These are phyloP conservation scores for Platerodrilus igneus DNA, from an alignment of 2,888 invertebrate genomes.

Conservation along the genomic window DNA sequence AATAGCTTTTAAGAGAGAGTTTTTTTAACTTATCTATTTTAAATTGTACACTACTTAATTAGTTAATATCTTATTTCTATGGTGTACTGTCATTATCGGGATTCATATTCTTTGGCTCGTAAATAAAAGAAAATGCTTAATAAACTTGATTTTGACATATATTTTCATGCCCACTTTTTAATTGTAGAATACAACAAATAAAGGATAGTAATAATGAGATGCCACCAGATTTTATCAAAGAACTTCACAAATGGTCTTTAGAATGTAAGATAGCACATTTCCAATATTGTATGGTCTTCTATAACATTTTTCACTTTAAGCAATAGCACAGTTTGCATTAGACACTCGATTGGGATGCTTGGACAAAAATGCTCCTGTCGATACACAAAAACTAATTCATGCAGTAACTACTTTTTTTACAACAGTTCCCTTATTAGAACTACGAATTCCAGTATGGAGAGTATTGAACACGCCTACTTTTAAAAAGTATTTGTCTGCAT, in stretches of 20 bases:
- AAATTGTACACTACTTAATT: too few species aligned
- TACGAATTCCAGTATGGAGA: constrained; percentile 65
- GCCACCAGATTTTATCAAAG: constrained; percentile 62
- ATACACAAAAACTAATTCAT: constrained; percentile 61
- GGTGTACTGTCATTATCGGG: too few species aligned
- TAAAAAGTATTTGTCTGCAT: constrained; percentile 57
- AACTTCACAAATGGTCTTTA: constrained; percentile 74
- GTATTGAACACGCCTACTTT: constrained; percentile 61
- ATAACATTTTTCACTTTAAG: constrained; percentile 42
- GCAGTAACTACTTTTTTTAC: constrained; percentile 64
- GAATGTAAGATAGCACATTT: constrained; percentile 65
- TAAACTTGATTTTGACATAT: too few species aligned
- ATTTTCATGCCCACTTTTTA: too few species aligned
- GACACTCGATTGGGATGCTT: constrained; percentile 63
- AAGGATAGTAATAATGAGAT: constrained; percentile 56
- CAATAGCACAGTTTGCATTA: constrained; percentile 61
- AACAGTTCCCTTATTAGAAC: constrained; percentile 60
- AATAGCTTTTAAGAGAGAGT: too few species aligned
- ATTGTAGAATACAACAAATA: constrained; percentile 54
- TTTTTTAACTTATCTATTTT: too few species aligned
- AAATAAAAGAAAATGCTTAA: too few species aligned
- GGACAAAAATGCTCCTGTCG: constrained; percentile 51
- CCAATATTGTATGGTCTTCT: neutral
- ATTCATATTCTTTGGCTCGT: too few species aligned
- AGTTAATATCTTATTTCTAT: too few species aligned